These are phyloP conservation scores for Athripsodes cinereus DNA, from an alignment of 2,888 invertebrate genomes.

Conservation along the genomic window DNA sequence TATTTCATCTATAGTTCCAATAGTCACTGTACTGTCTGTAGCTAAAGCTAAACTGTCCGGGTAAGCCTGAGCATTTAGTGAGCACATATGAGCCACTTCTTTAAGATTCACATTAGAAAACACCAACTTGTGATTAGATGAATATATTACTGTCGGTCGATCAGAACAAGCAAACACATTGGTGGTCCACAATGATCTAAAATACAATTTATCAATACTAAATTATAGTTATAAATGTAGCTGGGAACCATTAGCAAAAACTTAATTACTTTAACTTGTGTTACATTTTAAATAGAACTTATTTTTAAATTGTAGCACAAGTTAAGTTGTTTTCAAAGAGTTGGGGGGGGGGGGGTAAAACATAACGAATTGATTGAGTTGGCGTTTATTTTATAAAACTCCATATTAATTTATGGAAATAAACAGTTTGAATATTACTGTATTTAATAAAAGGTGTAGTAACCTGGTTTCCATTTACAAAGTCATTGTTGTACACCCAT, in stretches of 20 bases:
- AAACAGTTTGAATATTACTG: no score
- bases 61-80: constrained; percentile 90
- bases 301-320: not conserved
- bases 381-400: no score
- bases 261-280: no score
- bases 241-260: not conserved
- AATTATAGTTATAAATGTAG: not conserved
- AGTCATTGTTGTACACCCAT: no score
- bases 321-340: no score
- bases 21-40: constrained; percentile 82
- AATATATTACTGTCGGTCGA: constrained; percentile 97
- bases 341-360: no score
- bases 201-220: not conserved
- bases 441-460: no score
- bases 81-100: constrained; percentile 97
- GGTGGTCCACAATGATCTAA: constrained; percentile 77
- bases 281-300: no score
- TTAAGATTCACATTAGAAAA: constrained; percentile 97
- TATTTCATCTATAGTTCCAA: constrained; percentile 97
- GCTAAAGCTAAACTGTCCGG: constrained; percentile 89
- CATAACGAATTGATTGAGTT: no score
- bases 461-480: no score
- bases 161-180: constrained; percentile 99
- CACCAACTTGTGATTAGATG: constrained; percentile 96
- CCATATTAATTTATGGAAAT: no score